Conservation (phyloP, 2,113 vertebrate genomes). For the Phrynosoma blainvillii region DNA sequence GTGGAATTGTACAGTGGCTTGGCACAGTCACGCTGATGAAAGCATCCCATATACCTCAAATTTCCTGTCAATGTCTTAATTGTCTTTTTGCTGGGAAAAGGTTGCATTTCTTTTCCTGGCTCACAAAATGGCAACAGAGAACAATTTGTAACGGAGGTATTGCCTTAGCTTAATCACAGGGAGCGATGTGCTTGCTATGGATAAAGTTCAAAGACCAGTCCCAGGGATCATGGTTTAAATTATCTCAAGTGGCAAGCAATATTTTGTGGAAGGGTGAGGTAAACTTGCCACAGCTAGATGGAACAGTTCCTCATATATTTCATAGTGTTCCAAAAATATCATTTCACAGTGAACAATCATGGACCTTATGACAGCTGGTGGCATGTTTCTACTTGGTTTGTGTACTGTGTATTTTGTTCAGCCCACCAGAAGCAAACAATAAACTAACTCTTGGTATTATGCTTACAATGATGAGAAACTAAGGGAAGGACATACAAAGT, state of each 20-base stretch:
- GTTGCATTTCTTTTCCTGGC: conserved; percentile 9
- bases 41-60: neutral
- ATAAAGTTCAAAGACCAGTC: neutral
- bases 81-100: neutral
- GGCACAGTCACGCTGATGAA: neutral
- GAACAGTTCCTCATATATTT: neutral
- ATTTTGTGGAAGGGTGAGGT: too few species aligned
- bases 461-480: neutral
- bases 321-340: neutral
- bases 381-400: neutral
- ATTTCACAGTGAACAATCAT: neutral
- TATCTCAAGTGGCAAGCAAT: neutral
- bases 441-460: neutral
- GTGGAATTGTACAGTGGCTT: neutral
- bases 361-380: neutral
- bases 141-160: neutral
- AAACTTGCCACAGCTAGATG: neutral
- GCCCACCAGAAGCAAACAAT: neutral
- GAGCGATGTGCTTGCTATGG: neutral
- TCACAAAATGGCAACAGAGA: neutral
- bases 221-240: neutral
- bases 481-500: neutral
- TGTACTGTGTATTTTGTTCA: neutral
- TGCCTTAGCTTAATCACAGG: neutral
- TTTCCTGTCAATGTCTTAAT: neutral